These are phyloP conservation scores for Astyanax mexicanus DNA, from an alignment of 2,797 vertebrate species.

Conservation along the genomic window DNA sequence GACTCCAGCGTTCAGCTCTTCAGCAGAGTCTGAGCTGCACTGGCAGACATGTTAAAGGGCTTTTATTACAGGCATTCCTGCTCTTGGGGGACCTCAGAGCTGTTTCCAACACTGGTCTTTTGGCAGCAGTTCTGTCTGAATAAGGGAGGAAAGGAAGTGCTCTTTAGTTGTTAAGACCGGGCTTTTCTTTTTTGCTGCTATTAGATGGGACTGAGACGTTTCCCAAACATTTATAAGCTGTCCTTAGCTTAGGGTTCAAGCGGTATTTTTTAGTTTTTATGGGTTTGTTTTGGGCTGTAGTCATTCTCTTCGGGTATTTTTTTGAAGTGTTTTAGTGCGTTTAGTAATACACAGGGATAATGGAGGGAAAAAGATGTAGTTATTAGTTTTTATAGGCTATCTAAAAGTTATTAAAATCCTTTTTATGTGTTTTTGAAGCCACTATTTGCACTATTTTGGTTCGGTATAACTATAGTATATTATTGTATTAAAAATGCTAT, in stretches of 20 bases:
- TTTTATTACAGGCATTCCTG: conserved; percentile 61
- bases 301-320: neutral
- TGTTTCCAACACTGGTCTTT: conserved; percentile 47
- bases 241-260: conserved; percentile 11
- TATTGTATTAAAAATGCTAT: neutral
- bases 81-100: conserved; percentile 47
- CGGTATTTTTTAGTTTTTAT: neutral
- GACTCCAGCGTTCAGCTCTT: conserved; percentile 39
- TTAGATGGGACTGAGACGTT: conserved; percentile 11
- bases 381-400: neutral
- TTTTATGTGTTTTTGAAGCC: neutral
- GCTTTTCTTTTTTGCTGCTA: neutral
- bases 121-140: conserved; percentile 45
- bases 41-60: conserved; percentile 48
- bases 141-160: conserved; percentile 26
- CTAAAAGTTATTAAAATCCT: too few species aligned
- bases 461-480: too few species aligned
- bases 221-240: conserved; percentile 19
- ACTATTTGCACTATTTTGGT: too few species aligned
- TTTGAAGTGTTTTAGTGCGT: too few species aligned
- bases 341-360: neutral
- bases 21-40: conserved; percentile 49
- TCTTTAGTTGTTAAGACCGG: conserved; percentile 7
- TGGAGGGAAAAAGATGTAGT: neutral
- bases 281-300: neutral